Conservation (phyloP, 2,113 vertebrate genomes). For the Pampusana beccarii region DNA sequence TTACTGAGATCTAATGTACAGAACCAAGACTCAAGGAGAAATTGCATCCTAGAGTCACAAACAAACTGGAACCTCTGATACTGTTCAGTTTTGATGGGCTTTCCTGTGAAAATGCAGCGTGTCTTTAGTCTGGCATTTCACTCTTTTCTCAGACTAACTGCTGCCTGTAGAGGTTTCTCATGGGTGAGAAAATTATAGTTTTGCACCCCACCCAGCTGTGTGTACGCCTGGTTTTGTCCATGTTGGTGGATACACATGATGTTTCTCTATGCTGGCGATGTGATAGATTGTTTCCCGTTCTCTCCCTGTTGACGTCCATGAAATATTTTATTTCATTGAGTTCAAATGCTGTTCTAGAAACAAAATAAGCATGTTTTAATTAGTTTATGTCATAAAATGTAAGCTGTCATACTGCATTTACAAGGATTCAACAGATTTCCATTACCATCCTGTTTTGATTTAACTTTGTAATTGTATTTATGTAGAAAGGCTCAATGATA, state of each 20-base stretch:
- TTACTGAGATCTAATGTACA: not conserved
- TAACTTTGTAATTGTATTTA: not conserved
- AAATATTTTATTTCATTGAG: conserved; percentile 2
- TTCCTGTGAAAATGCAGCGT: not conserved
- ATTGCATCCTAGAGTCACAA: not conserved
- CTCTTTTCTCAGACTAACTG: not conserved
- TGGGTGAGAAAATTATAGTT: not conserved
- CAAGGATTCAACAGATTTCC: not conserved
- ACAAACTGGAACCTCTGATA: not conserved
- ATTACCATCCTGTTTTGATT: conserved; percentile 1
- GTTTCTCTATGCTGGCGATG: not conserved
- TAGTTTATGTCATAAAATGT: conserved; percentile 27
- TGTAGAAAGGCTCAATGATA: not conserved
- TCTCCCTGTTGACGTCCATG: not conserved
- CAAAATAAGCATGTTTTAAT: conserved; percentile 38
- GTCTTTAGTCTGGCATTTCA: not conserved
- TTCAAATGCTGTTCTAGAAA: conserved; percentile 4
- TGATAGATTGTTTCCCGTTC: not conserved
- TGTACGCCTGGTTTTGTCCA: not conserved
- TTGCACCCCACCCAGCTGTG: not conserved
- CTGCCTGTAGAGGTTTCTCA: not conserved
- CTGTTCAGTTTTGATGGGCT: not conserved
- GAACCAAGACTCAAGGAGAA: not conserved
- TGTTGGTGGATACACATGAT: not conserved
- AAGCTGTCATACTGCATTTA: conserved; percentile 36